phyloP scores from a whole-genome alignment of 2,888 invertebrate genomes.

The Pachydiplax longipennis region DNA sequence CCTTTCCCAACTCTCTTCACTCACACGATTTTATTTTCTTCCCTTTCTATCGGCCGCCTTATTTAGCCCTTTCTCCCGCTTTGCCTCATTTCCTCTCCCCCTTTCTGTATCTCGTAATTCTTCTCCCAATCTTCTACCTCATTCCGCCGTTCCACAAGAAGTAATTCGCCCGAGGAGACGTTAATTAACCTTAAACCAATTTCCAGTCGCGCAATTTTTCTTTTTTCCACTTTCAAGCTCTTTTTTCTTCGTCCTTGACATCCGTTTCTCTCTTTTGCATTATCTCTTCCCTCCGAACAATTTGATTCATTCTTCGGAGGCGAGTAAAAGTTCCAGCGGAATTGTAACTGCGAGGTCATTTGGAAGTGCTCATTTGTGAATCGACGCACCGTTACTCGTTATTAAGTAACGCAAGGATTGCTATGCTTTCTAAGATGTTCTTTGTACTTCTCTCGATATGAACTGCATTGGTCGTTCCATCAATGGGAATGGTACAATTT shows the following conservation, averaged over 20 bases:
- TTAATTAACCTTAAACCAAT: constrained; percentile 1
- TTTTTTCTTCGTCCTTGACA: background rate
- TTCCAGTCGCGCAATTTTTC: no score
- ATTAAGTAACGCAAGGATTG: no score
- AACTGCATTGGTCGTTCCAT: no score
- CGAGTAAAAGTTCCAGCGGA: no score
- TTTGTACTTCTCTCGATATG: no score
- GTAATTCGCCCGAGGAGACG: background rate
- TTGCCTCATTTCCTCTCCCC: background rate
- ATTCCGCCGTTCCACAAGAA: background rate
- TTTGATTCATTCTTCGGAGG: no score
- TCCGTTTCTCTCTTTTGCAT: background rate
- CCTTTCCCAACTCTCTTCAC: background rate
- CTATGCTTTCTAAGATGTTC: no score
- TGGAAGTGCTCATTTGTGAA: no score
- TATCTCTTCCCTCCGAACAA: background rate
- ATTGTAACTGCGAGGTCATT: no score
- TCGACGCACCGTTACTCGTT: no score
- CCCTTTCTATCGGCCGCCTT: background rate
- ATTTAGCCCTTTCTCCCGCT: background rate
- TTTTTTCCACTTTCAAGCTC: background rate
- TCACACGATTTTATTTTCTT: background rate
- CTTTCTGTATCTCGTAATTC: background rate
- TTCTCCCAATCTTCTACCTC: background rate
- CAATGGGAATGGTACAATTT: no score